A percentile compares a stretch with the other conserved stretches of the same genome.
Conservation (phyloP, 2,888 invertebrate genomes). For the Dynastes maya region DNA sequence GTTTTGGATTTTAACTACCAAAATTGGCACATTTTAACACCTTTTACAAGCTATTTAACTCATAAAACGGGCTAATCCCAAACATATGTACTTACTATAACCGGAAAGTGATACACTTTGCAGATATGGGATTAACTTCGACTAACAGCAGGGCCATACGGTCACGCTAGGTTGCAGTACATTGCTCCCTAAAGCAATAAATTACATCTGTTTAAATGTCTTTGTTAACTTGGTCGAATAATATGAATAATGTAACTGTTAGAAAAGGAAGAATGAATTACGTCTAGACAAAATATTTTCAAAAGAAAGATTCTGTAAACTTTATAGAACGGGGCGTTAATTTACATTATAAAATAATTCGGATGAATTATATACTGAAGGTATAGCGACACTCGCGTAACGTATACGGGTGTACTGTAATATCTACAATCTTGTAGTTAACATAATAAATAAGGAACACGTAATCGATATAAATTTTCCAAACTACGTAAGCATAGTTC, state of each 20-base stretch:
- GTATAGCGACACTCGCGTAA: background rate
- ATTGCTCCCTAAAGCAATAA: background rate
- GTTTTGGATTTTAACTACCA: too few species aligned
- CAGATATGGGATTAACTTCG: background rate
- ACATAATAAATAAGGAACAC: slow-evolving; percentile 1
- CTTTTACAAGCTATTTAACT: too few species aligned
- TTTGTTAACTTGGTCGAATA: background rate
- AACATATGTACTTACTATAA: too few species aligned
- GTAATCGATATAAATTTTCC: slow-evolving; percentile 5
- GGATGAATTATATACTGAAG: background rate
- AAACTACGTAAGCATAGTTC: background rate
- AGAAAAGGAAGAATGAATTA: background rate
- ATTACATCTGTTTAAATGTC: background rate
- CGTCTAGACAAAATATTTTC: background rate
- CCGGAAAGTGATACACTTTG: background rate
- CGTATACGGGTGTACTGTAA: background rate
- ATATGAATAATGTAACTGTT: background rate
- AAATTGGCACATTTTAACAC: too few species aligned
- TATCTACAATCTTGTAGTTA: slow-evolving; percentile 13
- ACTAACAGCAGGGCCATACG: background rate
- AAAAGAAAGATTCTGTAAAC: background rate
- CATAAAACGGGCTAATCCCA: too few species aligned
- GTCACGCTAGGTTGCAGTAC: background rate
- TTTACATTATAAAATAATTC: slow-evolving; percentile 1
- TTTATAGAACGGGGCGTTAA: background rate